These are phyloP conservation scores for Rhopalosiphum nymphaeae DNA, from an alignment of 2,888 invertebrate genomes.

Conservation along the genomic window DNA sequence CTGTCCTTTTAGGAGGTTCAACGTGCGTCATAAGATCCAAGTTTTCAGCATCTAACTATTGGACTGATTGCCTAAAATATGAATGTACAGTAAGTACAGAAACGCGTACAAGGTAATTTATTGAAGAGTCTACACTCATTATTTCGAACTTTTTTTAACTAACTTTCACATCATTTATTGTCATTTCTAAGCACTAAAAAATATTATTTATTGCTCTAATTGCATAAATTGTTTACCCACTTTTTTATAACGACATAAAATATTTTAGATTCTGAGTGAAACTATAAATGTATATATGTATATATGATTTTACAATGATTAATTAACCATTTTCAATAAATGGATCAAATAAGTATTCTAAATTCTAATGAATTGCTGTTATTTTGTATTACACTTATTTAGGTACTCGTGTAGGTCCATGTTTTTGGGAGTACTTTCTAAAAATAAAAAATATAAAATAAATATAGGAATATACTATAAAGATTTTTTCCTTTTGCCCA, in stretches of 20 bases:
- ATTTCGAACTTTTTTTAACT: background rate
- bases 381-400: no score
- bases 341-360: background rate
- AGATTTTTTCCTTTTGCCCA: no score
- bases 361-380: no score
- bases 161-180: background rate
- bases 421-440: no score
- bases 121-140: background rate
- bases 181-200: background rate
- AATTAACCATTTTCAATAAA: background rate
- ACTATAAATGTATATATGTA: no score
- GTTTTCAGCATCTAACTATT: constrained; percentile 72
- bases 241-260: background rate
- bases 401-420: no score
- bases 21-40: constrained; percentile 71
- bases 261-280: no score
- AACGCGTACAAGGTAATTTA: background rate
- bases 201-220: background rate
- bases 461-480: no score
- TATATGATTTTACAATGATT: background rate
- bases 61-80: constrained; percentile 72
- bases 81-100: constrained; percentile 71
- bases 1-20: constrained; percentile 70
- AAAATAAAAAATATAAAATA: no score
- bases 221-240: background rate